These are phyloP conservation scores for Rhagophthalmus giganteus DNA, from an alignment of 2,888 invertebrate genomes.

Conservation along the genomic window DNA sequence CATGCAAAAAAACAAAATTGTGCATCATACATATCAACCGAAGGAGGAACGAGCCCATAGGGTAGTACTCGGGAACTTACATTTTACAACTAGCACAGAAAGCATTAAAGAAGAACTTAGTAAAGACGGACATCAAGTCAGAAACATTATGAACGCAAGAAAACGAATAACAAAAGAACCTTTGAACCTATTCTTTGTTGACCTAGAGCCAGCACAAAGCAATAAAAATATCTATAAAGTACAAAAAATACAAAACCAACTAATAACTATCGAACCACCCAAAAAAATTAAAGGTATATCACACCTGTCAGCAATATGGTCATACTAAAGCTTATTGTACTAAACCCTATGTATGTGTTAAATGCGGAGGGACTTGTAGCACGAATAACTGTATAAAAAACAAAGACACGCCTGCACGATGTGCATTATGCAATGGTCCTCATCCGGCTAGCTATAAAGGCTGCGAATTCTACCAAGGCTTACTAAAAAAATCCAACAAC, in stretches of 20 bases:
- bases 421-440: too few species aligned
- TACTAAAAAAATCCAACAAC: too few species aligned
- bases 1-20: constrained; percentile 16
- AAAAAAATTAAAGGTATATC: constrained; percentile 19
- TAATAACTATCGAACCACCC: constrained; percentile 24
- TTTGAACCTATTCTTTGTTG: too few species aligned
- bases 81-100: constrained; percentile 14
- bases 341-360: constrained; percentile 25
- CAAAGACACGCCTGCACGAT: too few species aligned
- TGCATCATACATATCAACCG: too few species aligned
- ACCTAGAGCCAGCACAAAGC: constrained; percentile 24
- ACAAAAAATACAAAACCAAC: constrained; percentile 10
- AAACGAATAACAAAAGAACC: constrained; percentile 13
- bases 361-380: constrained; percentile 30
- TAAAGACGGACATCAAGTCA: constrained; percentile 23
- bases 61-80: too few species aligned
- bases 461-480: too few species aligned
- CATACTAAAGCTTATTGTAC: constrained; percentile 36
- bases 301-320: constrained; percentile 36
- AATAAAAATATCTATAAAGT: constrained; percentile 29
- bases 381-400: too few species aligned
- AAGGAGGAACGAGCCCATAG: too few species aligned
- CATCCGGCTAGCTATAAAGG: too few species aligned
- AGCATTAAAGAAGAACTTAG: constrained; percentile 7
- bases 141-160: constrained; percentile 28